Conservation (phyloP, 92 coral and sea anemone species). For the Siderastrea siderea region DNA sequence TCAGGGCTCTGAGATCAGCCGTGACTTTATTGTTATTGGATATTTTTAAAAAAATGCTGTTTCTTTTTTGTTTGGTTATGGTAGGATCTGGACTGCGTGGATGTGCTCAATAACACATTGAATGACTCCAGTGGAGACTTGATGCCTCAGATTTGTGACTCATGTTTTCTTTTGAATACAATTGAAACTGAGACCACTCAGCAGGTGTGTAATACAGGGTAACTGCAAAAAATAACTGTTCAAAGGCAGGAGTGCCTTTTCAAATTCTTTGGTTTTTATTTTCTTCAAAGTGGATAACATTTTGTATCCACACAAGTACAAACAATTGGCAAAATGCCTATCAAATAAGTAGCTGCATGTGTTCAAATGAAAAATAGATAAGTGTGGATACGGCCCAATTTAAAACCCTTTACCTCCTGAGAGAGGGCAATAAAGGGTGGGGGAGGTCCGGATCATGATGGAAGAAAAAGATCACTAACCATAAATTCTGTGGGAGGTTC, state of each 20-base stretch:
- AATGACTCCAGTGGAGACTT: neutral
- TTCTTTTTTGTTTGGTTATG: neutral
- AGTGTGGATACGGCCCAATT: too few relatives aligned
- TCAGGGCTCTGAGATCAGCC: too few relatives aligned
- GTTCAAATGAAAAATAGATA: too few relatives aligned
- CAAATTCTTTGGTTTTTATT: too few relatives aligned
- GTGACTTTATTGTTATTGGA: neutral
- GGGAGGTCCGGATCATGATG: neutral
- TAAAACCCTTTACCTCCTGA: neutral
- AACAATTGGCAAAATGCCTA: too few relatives aligned
- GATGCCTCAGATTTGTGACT: slow-evolving; percentile 53
- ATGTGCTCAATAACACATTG: neutral
- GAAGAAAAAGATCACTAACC: too few relatives aligned
- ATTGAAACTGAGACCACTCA: slow-evolving; percentile 43
- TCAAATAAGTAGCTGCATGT: too few relatives aligned
- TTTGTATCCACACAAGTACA: too few relatives aligned
- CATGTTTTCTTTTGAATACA: slow-evolving; percentile 59
- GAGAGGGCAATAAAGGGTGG: neutral
- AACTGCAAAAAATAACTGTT: neutral
- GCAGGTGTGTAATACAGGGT: slow-evolving; percentile 40
- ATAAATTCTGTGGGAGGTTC: too few relatives aligned
- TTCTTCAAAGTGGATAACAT: too few relatives aligned
- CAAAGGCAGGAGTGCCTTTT: too few relatives aligned
- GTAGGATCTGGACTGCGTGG: slow-evolving; percentile 49
- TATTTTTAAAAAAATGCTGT: too few relatives aligned